A percentile compares a stretch with the other conserved stretches of the same genome.
Evolutionary conservation across 2,113 vertebrate species (phyloP).

Genomic region (Cynocephalus volans): DNA sequence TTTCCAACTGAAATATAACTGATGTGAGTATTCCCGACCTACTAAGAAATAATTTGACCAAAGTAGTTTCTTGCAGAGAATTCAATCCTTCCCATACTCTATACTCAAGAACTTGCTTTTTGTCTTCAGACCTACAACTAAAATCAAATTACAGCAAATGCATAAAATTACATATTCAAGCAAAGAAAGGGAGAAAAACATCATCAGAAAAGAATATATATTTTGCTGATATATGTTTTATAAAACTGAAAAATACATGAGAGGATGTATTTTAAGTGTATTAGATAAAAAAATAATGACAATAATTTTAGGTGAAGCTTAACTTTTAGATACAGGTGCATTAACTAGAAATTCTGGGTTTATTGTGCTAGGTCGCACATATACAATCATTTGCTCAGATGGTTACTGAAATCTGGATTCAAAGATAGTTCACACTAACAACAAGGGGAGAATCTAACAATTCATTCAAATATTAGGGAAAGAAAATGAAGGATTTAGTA

Average conservation of each 20-base stretch:
- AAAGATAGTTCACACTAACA: neutral
- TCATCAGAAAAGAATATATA: neutral
- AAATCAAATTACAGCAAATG: neutral
- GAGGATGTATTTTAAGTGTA: neutral
- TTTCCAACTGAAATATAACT: constrained; percentile 19
- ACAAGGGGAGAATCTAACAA: neutral
- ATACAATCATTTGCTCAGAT: neutral
- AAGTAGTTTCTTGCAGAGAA: neutral
- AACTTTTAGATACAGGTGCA: neutral
- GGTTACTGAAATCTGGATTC: neutral
- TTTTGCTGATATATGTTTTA: neutral
- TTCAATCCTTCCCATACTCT: neutral
- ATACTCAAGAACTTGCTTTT: neutral
- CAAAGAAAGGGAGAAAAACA: neutral
- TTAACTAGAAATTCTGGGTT: neutral
- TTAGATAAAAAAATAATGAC: neutral
- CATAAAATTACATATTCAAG: neutral
- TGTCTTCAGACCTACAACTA: neutral
- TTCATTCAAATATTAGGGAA: neutral
- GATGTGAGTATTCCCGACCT: neutral
- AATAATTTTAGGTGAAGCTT: neutral
- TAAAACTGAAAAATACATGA: neutral
- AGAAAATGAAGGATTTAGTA: neutral
- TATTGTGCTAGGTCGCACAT: neutral
- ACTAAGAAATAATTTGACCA: constrained; percentile 45